Percentiles rank a stretch among this genome's conserved stretches.
These are phyloP conservation scores for Odocoileus hemionus DNA, from an alignment of 2,113 vertebrate genomes.

Conservation along the genomic window DNA sequence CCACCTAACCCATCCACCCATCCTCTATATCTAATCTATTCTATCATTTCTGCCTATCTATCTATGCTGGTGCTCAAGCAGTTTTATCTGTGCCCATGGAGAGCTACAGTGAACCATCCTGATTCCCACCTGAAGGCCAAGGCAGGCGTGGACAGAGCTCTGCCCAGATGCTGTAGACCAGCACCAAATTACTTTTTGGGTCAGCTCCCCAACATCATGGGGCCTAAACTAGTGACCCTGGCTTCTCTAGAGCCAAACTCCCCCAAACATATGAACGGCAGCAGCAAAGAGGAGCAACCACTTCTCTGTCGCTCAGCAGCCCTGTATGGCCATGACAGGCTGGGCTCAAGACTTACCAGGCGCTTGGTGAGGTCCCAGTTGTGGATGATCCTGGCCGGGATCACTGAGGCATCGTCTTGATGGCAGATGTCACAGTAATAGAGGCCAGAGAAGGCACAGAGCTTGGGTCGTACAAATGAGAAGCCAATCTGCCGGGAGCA, in stretches of 20 bases:
- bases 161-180: neutral
- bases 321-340: rapidly evolving
- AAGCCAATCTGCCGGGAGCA: constrained; percentile 92
- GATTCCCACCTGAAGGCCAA: neutral
- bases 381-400: constrained; percentile 95
- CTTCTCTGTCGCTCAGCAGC: neutral
- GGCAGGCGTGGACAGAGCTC: neutral
- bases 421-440: constrained; percentile 95
- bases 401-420: constrained; percentile 84
- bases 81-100: neutral
- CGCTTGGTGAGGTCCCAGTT: constrained; percentile 92
- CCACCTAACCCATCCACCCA: neutral
- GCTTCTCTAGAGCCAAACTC: neutral
- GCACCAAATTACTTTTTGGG: neutral
- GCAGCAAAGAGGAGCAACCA: neutral
- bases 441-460: constrained; percentile 91
- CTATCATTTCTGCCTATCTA: neutral
- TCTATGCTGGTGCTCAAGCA: neutral
- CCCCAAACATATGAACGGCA: neutral
- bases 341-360: constrained; percentile 78
- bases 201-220: neutral
- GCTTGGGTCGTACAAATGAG: constrained; percentile 85
- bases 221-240: neutral
- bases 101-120: neutral
- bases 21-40: neutral